Base-by-base conservation (phyloP, 2,888 invertebrate genomes). In the Eurytoma adleriae region DNA sequence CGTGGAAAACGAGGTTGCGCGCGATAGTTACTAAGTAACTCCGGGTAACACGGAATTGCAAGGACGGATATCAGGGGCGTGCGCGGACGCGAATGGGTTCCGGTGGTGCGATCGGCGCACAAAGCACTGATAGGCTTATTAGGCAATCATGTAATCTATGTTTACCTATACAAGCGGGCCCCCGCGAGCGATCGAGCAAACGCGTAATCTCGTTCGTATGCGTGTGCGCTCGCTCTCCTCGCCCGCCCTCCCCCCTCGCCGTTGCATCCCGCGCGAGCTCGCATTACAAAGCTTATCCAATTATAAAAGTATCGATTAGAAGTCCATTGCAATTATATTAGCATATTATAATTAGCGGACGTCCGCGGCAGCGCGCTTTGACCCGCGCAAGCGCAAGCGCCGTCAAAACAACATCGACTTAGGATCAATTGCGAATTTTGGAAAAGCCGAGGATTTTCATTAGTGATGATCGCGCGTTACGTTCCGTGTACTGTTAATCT, bases 71-170 rank as follows among this genome's bases (percentile, higher is more conserved):
- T 72, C 72, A 16, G 40, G 57, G 72, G 68, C 68, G 62, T 72
- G 56, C 59, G 27, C 66, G 7, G 16, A 82, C 82, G 83, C 79
- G 79, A 77, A 78, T 70, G 75, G 83, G 82, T 80, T 77, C 61
- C 71, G 59, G 72, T 71, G 59, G 57, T 48, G 79, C 82, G 79
- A 78, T 81, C 78, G 73, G 66, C 75, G 71, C 79, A 84, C 82
- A 82, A 83, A 82, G 83, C 78, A 83, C 68, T 70, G 82, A 85
- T 84, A 84, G 84, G 85, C 85, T 85, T 86, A 86, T 86, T 86
- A 86, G 86, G 84, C 83, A 85, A 83, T 86, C 84, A 75, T 84
- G 86, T 86, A 86, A 81, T 78, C 82, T 82, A 77, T 82, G 79
- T 83, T 82, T 81, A 80, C 74, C 76, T 82, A 69, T 77, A 40